Evolutionary conservation across 2,888 invertebrate species (phyloP).

Genomic region (Notocelia uddmanniana): DNA sequence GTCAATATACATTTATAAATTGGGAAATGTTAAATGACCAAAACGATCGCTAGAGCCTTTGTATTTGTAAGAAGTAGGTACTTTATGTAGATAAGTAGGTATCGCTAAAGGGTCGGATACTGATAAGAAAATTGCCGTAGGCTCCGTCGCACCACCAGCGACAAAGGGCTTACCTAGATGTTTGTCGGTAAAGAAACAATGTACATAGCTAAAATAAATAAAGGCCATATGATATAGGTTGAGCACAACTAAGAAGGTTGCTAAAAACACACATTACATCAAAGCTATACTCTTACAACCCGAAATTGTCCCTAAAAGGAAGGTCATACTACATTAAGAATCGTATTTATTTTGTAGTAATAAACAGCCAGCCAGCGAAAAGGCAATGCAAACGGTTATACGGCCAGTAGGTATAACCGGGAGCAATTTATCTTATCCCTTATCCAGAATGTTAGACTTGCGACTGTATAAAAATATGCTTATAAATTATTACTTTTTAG

Average conservation of each 20-base stretch:
- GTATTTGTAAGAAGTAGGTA: slow-evolving; percentile 25
- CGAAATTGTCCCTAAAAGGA: slow-evolving; percentile 34
- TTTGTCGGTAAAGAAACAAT: slow-evolving; percentile 70
- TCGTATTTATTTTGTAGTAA: slow-evolving; percentile 41
- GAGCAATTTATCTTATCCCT: slow-evolving; percentile 43
- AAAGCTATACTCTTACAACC: slow-evolving; percentile 34
- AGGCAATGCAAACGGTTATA: slow-evolving; percentile 18
- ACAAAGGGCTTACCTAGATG: slow-evolving; percentile 74
- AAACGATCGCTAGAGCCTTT: neutral
- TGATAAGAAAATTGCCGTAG: slow-evolving; percentile 75
- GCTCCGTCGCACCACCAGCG: slow-evolving; percentile 59
- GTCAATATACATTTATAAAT: neutral
- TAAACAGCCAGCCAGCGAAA: slow-evolving; percentile 37
- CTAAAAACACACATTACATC: slow-evolving; percentile 44
- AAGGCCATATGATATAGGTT: neutral
- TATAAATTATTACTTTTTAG: slow-evolving; percentile 34
- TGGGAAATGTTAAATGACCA: slow-evolving; percentile 9
- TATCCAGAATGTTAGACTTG: slow-evolving; percentile 32
- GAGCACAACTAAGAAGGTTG: slow-evolving; percentile 3
- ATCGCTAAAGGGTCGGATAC: slow-evolving; percentile 50
- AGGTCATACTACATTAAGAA: slow-evolving; percentile 31
- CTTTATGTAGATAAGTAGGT: slow-evolving; percentile 42
- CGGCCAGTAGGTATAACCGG: slow-evolving; percentile 27
- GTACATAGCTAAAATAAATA: slow-evolving; percentile 70
- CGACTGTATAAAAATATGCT: slow-evolving; percentile 35